Evolutionary conservation across 2,113 vertebrate species (phyloP).

Genomic region (Corythornis madagascariensis): DNA sequence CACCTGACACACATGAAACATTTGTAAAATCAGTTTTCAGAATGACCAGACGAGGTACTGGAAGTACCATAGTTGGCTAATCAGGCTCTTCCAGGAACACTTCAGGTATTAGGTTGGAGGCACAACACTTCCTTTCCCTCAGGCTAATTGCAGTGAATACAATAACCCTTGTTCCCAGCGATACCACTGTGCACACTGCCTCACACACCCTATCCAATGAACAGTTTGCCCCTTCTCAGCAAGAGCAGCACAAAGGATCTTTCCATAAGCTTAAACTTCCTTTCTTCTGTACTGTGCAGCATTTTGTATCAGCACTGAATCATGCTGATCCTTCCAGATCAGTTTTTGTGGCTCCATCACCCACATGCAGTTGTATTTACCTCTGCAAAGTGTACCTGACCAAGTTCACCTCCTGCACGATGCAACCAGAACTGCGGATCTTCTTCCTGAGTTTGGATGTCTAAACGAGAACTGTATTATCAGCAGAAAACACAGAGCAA

Average conservation of each 20-base stretch:
- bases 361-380: neutral
- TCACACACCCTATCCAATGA: neutral
- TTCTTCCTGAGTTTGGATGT: neutral
- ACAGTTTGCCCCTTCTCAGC: neutral
- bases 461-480: neutral
- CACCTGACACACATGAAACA: constrained; percentile 20
- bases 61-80: neutral
- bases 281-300: neutral
- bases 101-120: constrained; percentile 3
- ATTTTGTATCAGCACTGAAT: neutral
- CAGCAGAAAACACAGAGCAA: neutral
- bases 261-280: neutral
- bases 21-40: constrained; percentile 34
- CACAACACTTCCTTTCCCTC: neutral
- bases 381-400: neutral
- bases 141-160: neutral
- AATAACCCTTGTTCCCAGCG: neutral
- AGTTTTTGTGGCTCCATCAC: neutral
- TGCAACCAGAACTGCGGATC: neutral
- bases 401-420: neutral
- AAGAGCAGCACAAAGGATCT: neutral
- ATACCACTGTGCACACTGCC: fast-evolving
- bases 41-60: neutral
- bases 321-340: neutral
- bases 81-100: neutral